Percentiles rank a stretch among this genome's conserved stretches.
These are phyloP conservation scores for Standfussiana lucernea DNA, from an alignment of 2,888 invertebrate genomes.

Conservation along the genomic window DNA sequence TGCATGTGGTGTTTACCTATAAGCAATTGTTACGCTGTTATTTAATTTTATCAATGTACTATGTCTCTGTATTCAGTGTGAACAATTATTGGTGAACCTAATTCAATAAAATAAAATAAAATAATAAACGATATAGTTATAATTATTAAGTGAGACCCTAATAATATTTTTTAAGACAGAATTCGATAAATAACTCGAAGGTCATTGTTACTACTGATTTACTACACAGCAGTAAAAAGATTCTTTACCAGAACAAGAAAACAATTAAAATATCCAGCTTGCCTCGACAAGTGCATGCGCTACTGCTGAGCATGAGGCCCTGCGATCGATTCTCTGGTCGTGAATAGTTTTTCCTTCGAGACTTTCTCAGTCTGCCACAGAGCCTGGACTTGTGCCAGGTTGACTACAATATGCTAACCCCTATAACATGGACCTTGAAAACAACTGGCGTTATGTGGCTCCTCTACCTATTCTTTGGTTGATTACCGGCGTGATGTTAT, in stretches of 20 bases:
- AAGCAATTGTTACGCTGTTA: too few species aligned
- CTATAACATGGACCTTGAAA: background rate
- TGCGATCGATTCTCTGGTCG: background rate
- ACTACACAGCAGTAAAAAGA: background rate
- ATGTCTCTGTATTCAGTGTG: too few species aligned
- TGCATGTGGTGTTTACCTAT: too few species aligned
- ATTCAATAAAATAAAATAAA: too few species aligned
- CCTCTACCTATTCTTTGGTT: background rate
- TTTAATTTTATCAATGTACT: too few species aligned
- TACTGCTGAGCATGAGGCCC: background rate
- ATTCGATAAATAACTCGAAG: too few species aligned
- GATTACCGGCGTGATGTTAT: background rate
- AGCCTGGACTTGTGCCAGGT: background rate
- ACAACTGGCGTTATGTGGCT: background rate
- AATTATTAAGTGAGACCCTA: too few species aligned
- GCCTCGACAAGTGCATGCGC: too few species aligned
- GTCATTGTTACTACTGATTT: too few species aligned
- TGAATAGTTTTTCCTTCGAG: background rate
- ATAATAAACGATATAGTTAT: too few species aligned
- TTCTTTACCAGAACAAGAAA: background rate
- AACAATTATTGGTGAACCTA: too few species aligned
- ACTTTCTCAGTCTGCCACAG: background rate
- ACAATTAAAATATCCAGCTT: background rate
- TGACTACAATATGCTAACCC: background rate
- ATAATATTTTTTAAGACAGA: too few species aligned